phyloP scores from a whole-genome alignment of 2,797 vertebrate species.

The Gastrophryne carolinensis region DNA sequence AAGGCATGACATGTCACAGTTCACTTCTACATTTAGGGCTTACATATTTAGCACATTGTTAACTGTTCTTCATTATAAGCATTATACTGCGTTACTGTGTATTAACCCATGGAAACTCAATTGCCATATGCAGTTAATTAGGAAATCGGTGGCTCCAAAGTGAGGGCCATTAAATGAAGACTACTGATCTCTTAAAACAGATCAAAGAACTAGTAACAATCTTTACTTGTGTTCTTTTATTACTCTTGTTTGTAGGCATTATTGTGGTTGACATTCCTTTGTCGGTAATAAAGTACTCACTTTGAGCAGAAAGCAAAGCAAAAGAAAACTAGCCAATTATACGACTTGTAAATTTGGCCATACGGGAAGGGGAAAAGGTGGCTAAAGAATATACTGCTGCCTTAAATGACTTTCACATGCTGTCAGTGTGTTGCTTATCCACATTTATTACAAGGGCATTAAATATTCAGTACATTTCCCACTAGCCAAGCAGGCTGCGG shows the following conservation, averaged over 20 bases:
- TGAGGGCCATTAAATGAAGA: slow-evolving; percentile 31
- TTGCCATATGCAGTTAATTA: slow-evolving; percentile 31
- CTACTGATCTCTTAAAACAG: slow-evolving; percentile 24
- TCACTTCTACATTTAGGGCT: too few relatives aligned
- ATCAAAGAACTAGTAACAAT: slow-evolving; percentile 42
- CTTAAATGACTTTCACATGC: slow-evolving; percentile 39
- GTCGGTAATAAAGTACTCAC: slow-evolving; percentile 40
- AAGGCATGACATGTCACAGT: too few relatives aligned
- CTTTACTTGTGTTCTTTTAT: slow-evolving; percentile 28
- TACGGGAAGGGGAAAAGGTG: slow-evolving; percentile 29
- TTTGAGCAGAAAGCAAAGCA: slow-evolving; percentile 29
- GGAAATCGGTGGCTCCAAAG: neutral
- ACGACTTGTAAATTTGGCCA: slow-evolving; percentile 29
- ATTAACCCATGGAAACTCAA: slow-evolving; percentile 1
- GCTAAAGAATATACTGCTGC: slow-evolving; percentile 26
- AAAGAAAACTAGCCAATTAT: slow-evolving; percentile 37
- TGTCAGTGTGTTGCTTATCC: slow-evolving; percentile 18
- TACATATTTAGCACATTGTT: too few relatives aligned
- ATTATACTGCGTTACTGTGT: neutral
- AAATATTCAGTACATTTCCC: slow-evolving; percentile 14
- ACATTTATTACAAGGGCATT: slow-evolving; percentile 14
- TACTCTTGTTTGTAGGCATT: slow-evolving; percentile 32
- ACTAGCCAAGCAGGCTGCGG: neutral
- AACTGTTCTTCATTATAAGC: neutral
- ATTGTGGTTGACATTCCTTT: slow-evolving; percentile 32